A percentile compares a stretch with the other conserved stretches of the same genome.
Conservation (phyloP, 2,797 vertebrate species). For the Netta rufina region DNA sequence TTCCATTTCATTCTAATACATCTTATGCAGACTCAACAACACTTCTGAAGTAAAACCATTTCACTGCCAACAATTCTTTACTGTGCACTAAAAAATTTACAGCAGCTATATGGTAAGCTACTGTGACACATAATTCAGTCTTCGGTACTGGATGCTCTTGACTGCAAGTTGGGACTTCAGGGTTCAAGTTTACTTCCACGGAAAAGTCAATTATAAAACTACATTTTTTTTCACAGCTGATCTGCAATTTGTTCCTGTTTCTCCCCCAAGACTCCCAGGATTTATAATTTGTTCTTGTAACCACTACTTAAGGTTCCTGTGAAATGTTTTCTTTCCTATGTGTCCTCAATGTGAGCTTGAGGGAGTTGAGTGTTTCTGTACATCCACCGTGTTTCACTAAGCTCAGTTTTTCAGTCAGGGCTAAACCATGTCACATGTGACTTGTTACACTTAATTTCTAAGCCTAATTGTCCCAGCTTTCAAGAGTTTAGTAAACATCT, state of each 20-base stretch:
- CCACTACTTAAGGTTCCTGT: neutral
- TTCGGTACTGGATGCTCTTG: neutral
- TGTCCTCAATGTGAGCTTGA: neutral
- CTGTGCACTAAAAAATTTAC: neutral
- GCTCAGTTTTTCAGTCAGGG: neutral
- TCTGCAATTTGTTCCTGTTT: neutral
- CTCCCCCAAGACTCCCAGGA: neutral
- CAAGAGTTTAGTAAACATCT: slow-evolving; percentile 1
- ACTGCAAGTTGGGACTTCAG: neutral
- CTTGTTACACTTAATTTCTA: neutral
- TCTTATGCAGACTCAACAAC: neutral
- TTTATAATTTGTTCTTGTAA: neutral
- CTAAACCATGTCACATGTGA: neutral
- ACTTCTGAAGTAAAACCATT: neutral
- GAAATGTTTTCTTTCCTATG: neutral
- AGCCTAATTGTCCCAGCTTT: neutral
- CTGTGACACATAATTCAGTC: neutral
- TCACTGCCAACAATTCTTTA: neutral
- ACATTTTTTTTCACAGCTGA: neutral
- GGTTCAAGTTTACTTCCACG: neutral
- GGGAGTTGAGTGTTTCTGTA: neutral
- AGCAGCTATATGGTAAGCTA: neutral
- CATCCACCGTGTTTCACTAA: neutral
- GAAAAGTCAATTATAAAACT: neutral
- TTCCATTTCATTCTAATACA: neutral